Evolutionary conservation across 30 jellyfish, hydroid and myxozoan species (phyloP).

Genomic region (Pseudorhiza aurosa): DNA sequence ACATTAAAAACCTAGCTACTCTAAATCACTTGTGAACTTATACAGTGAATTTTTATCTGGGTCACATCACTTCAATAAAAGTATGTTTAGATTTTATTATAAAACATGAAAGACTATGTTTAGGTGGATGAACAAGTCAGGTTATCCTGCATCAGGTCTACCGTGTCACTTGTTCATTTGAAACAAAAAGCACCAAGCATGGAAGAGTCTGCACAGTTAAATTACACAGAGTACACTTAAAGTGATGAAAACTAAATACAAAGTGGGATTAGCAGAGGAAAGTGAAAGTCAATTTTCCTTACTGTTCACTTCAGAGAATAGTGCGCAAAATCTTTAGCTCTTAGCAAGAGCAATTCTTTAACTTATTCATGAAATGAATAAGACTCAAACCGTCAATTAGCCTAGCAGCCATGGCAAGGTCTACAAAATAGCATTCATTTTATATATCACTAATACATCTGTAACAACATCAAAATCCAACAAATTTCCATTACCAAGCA

Average conservation of each 20-base stretch:
- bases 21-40: too few relatives aligned
- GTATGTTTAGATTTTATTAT: too few relatives aligned
- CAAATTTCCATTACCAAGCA: neutral
- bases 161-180: too few relatives aligned
- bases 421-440: constrained; percentile 51
- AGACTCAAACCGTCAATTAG: constrained; percentile 51
- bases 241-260: too few relatives aligned
- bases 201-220: too few relatives aligned
- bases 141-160: neutral
- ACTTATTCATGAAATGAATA: constrained; percentile 24
- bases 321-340: constrained; percentile 41
- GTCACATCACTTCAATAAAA: too few relatives aligned
- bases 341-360: constrained; percentile 44
- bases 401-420: constrained; percentile 65
- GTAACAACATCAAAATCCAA: constrained; percentile 6
- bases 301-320: constrained; percentile 32
- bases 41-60: too few relatives aligned
- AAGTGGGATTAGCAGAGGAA: constrained; percentile 15
- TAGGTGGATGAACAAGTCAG: neutral
- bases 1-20: too few relatives aligned
- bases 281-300: constrained; percentile 37
- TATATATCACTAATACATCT: neutral
- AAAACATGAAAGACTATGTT: too few relatives aligned
- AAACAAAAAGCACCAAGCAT: too few relatives aligned
- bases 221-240: too few relatives aligned